Conservation (phyloP, 2,113 vertebrate genomes). For the Crotophaga sulcirostris region DNA sequence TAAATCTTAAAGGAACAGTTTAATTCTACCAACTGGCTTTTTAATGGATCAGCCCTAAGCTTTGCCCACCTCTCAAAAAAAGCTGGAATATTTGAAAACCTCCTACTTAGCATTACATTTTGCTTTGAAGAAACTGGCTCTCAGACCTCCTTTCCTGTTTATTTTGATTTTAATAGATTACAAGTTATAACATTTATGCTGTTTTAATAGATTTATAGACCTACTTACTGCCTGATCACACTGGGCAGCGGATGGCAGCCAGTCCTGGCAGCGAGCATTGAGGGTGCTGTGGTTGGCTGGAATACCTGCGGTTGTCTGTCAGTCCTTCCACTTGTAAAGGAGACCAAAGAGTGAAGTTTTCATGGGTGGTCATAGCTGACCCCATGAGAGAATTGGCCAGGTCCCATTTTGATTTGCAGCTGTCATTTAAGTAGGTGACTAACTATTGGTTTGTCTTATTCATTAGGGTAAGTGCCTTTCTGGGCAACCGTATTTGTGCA, state of each 20-base stretch:
- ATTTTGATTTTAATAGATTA: conserved; percentile 40
- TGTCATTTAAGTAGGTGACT: conserved; percentile 41
- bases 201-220: conserved; percentile 33
- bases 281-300: conserved; percentile 45
- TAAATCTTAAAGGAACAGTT: conserved; percentile 14
- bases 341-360: neutral
- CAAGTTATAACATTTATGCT: conserved; percentile 24
- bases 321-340: neutral
- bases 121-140: neutral
- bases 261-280: neutral
- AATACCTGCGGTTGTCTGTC: neutral
- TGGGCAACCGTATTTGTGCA: neutral
- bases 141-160: conserved; percentile 22
- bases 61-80: neutral
- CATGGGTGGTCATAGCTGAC: conserved; percentile 25
- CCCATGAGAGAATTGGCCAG: conserved; percentile 4
- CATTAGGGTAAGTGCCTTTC: conserved; percentile 33
- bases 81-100: neutral
- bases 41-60: neutral
- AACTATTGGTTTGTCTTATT: conserved; percentile 28
- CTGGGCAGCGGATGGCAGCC: conserved; percentile 14
- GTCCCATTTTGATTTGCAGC: conserved; percentile 6
- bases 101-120: conserved; percentile 8
- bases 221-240: neutral
- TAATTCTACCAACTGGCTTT: conserved; percentile 46